Percentiles rank a stretch among this genome's conserved stretches.
phyloP scores from a whole-genome alignment of 2,888 invertebrate species.

The Marasmarcha lunaedactyla region DNA sequence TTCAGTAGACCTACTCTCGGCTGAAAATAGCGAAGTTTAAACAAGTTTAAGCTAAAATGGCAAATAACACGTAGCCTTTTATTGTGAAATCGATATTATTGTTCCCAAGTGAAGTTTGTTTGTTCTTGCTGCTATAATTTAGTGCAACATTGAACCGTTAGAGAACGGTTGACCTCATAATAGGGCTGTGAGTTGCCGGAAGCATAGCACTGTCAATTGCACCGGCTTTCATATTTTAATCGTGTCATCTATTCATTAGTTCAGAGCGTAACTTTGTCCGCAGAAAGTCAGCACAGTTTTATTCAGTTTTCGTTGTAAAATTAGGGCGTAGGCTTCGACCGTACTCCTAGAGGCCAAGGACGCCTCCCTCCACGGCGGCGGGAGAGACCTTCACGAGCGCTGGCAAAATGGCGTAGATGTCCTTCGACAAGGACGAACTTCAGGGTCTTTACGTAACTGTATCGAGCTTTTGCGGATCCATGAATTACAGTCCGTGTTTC shows the following conservation, averaged over 20 bases:
- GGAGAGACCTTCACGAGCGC: constrained; percentile 30
- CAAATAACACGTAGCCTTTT: no score
- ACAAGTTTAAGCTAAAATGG: neutral
- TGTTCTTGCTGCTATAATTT: no score
- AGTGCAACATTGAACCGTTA: constrained; percentile 28
- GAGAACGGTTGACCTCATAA: constrained; percentile 39
- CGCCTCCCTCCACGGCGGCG: constrained; percentile 24
- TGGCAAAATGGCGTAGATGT: constrained; percentile 26
- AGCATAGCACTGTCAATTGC: constrained; percentile 36
- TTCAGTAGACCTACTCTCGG: neutral
- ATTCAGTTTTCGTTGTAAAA: no score
- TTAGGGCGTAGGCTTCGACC: constrained; percentile 21
- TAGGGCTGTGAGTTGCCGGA: constrained; percentile 36
- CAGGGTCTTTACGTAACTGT: constrained; percentile 1
- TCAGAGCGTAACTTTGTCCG: constrained; percentile 8
- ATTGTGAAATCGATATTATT: no score
- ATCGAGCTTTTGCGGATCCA: neutral
- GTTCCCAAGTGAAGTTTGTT: no score
- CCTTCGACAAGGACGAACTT: constrained; percentile 23
- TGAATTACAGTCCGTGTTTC: neutral
- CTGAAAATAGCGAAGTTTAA: neutral
- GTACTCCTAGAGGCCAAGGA: constrained; percentile 36
- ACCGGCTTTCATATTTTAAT: constrained; percentile 38
- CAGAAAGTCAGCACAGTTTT: no score
- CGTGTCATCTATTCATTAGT: constrained; percentile 10